A percentile compares a stretch with the other conserved stretches of the same genome.
These are phyloP conservation scores for Conops quadrifasciatus DNA, from an alignment of 2,888 invertebrate genomes.

Conservation along the genomic window DNA sequence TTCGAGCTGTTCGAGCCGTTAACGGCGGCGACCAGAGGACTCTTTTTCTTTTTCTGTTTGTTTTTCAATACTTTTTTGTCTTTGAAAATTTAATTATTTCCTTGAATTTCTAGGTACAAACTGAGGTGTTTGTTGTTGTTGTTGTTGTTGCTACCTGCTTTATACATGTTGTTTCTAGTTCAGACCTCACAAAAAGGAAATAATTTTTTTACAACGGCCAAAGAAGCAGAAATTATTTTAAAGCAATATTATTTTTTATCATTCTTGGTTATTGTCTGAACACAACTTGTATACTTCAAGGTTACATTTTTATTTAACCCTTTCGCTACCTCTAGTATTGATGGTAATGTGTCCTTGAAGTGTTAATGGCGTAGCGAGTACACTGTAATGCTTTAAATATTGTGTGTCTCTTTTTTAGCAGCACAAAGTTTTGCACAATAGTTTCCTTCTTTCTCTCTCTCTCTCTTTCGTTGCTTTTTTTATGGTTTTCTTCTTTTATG, in stretches of 20 bases:
- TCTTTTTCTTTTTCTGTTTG: conserved; percentile 17
- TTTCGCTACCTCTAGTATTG: conserved; percentile 10
- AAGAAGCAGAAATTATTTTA: background rate
- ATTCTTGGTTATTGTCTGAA: background rate
- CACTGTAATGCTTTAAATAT: background rate
- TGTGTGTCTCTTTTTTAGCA: background rate
- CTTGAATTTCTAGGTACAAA: conserved; percentile 8
- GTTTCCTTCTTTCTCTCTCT: conserved; percentile 4
- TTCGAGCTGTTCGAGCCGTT: background rate
- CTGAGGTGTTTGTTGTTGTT: background rate
- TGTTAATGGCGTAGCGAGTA: no score
- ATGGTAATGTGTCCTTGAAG: conserved; percentile 26
- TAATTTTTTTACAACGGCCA: background rate
- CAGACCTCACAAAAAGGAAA: background rate
- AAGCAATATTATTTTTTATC: background rate
- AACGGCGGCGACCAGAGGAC: conserved; percentile 16
- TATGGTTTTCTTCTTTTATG: background rate
- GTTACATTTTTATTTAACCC: conserved; percentile 15
- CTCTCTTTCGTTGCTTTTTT: background rate
- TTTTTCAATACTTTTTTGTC: background rate
- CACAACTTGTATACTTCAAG: conserved; percentile 12
- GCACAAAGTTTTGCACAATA: conserved; percentile 11
- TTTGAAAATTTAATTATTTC: background rate
- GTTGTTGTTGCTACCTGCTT: background rate
- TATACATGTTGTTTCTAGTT: background rate